These are phyloP conservation scores for Phaethornis superciliosus DNA, from an alignment of 2,113 vertebrate genomes.

Conservation along the genomic window DNA sequence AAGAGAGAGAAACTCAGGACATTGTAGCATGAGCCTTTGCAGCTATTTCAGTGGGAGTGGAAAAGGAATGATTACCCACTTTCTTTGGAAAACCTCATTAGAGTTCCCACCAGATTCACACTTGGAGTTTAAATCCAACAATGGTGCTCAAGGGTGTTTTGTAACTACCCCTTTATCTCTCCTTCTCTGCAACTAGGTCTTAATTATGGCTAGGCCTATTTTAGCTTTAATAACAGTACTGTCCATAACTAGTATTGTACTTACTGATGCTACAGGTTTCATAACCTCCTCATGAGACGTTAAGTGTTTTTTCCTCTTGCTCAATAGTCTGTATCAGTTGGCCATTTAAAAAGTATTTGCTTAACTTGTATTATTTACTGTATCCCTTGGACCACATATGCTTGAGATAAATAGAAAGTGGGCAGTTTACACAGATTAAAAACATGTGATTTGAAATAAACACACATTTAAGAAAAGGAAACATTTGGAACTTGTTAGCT, in stretches of 20 bases:
- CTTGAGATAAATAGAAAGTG: slow-evolving; percentile 68
- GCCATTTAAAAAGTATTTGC: background rate
- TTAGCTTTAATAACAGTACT: background rate
- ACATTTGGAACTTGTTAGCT: slow-evolving; percentile 77
- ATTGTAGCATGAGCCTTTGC: background rate
- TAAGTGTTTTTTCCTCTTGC: background rate
- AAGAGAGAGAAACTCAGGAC: background rate
- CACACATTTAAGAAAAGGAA: slow-evolving; percentile 61
- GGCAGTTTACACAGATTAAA: slow-evolving; percentile 66
- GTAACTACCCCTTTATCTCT: background rate
- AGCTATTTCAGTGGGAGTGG: background rate
- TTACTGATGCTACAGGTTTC: background rate
- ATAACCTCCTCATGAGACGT: background rate
- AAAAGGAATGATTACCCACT: background rate
- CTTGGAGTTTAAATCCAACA: background rate
- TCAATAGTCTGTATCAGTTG: background rate
- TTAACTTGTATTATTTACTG: slow-evolving; percentile 25
- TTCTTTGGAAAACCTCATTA: background rate
- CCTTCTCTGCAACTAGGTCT: background rate
- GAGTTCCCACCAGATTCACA: background rate
- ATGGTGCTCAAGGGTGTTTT: background rate
- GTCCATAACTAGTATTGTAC: background rate
- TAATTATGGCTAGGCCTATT: background rate
- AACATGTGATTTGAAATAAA: slow-evolving; percentile 74
- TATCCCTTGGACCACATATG: slow-evolving; percentile 47